Conservation (phyloP, 2,888 invertebrate genomes). For the Tenthredo distinguenda region DNA sequence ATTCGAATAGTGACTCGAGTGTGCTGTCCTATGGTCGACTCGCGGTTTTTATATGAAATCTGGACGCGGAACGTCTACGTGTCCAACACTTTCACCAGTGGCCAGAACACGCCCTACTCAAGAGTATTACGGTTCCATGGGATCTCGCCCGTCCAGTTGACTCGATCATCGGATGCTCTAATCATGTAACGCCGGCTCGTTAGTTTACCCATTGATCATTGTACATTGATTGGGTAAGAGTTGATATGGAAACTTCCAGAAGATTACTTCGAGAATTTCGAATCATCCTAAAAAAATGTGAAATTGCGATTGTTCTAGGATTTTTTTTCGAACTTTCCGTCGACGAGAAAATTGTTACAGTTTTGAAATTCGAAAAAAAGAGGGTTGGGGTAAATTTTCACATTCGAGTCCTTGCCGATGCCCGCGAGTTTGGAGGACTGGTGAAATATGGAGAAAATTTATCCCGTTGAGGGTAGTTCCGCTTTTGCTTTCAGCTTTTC, state of each 20-base stretch:
- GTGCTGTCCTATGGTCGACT: conserved; percentile 63
- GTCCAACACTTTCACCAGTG: conserved; percentile 68
- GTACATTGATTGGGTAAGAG: background rate
- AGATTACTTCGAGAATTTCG: background rate
- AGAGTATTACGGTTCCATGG: background rate
- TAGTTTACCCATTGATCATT: background rate
- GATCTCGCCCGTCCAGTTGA: conserved; percentile 13
- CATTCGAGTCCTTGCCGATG: background rate
- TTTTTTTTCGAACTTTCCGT: background rate
- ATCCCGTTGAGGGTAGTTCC: conserved; percentile 24
- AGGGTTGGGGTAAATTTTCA: background rate
- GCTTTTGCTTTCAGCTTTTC: conserved; percentile 35
- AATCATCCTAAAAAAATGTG: background rate
- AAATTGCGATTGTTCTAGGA: background rate
- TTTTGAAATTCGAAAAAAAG: background rate
- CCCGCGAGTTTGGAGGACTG: background rate
- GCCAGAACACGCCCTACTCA: conserved; percentile 39
- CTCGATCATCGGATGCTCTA: background rate
- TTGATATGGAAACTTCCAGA: background rate
- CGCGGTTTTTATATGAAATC: conserved; percentile 69
- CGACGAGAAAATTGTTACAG: background rate
- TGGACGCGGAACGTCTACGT: conserved; percentile 57
- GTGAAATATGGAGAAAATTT: conserved; percentile 44
- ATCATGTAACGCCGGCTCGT: conserved; percentile 4
- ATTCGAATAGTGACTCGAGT: conserved; percentile 63